Conservation (phyloP, 2,888 invertebrate genomes). For the Calephelis perditalis region DNA sequence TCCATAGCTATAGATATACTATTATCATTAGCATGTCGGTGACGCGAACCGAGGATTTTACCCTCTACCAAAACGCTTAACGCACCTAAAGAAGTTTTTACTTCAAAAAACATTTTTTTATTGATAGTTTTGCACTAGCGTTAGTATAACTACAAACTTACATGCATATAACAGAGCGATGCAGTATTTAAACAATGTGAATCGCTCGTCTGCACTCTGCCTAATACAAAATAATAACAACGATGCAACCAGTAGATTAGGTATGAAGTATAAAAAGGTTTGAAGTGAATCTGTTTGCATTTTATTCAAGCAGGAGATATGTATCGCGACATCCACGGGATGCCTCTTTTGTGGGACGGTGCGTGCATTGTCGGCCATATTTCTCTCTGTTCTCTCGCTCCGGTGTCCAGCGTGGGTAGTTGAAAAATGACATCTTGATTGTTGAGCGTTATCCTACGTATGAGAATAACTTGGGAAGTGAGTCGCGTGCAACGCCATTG, state of each 20-base stretch:
- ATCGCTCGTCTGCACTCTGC: neutral
- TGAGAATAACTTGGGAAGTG: constrained; percentile 61
- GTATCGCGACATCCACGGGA: constrained; percentile 64
- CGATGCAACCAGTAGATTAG: constrained; percentile 36
- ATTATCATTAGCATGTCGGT: too few species aligned
- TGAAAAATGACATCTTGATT: constrained; percentile 79
- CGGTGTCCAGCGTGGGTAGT: constrained; percentile 71
- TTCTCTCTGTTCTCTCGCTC: constrained; percentile 57
- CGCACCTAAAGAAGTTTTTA: too few species aligned
- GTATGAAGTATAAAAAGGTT: constrained; percentile 50
- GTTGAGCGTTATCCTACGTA: constrained; percentile 75
- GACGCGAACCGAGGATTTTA: too few species aligned
- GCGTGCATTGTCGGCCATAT: constrained; percentile 72
- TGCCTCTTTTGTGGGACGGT: constrained; percentile 63
- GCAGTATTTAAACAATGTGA: neutral
- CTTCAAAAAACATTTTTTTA: too few species aligned
- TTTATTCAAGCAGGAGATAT: constrained; percentile 63
- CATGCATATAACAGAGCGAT: too few species aligned
- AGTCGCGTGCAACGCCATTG: constrained; percentile 68
- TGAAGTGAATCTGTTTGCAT: constrained; percentile 52
- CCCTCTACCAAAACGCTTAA: too few species aligned
- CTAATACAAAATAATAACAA: constrained; percentile 9
- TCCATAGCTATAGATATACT: too few species aligned
- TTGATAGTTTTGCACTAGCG: too few species aligned
- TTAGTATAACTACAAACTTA: too few species aligned